Base-by-base conservation (phyloP, 2,888 invertebrate species). In the Eupithecia inturbata region DNA sequence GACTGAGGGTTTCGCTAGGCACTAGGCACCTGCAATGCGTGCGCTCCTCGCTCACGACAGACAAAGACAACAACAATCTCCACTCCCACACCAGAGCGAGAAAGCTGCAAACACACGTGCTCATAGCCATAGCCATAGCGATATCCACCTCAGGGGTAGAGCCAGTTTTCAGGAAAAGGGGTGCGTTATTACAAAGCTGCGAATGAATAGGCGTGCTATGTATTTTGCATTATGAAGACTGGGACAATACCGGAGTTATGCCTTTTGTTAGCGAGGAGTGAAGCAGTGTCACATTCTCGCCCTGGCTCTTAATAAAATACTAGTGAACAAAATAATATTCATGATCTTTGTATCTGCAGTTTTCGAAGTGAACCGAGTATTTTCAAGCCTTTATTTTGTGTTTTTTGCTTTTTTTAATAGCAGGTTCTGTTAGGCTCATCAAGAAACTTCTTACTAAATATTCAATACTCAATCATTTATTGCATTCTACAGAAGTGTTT, bases 11-110 rank as follows among this genome's bases (percentile, higher is more conserved):
- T 66, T 83, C 12, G 62, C 72, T 67, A 57, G 70, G 77, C 92
- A 94, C 94, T n/a, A 53, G 70, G 77, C 92, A 94, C 94, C 94
- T 94, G 94, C 94, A 94, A 89, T 94, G 93, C 94, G 94, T 92
- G 92, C 92, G 94, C 92, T 91, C 90, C 85, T 91, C 90, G 89
- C 85, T 84, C 84, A 79, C 80, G 86, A 70, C 66, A 72, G 85
- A 91, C 64, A 77, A 87, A 85, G 90, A 89, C 75, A 73, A 81
- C 74, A 31, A 73, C 75, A 85, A 79, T 53, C 67, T 22, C 72
- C 67, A 67, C 68, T 6, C 31, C 2, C 57, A 1, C 53, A 39
- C 14, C 39, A 77, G 86, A 92, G 64, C 74, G 85, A 85, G 91
- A 90, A 33, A 74, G 82, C 75, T 64, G 70, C 64, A 83, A 71